Base-by-base conservation (phyloP, 37 sponge, comb jelly and placozoan species). In the Eunapius fragilis region DNA sequence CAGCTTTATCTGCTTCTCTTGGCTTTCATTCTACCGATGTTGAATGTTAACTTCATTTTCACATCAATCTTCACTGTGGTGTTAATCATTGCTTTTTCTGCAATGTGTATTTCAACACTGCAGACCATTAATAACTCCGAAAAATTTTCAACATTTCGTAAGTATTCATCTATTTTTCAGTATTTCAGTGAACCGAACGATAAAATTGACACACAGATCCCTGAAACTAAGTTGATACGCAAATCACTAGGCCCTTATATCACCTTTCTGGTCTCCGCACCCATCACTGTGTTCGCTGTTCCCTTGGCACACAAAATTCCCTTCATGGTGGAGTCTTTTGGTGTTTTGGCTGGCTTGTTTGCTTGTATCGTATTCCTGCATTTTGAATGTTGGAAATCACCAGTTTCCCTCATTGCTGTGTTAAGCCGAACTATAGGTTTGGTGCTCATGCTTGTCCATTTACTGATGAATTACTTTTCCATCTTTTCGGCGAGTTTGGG, bases 1-100 rank as follows among this genome's bases (percentile, higher is more conserved):
- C 91, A 91, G 69, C 49, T 86, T 24, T 91, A 82, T 47, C 72
- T 82, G 70, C 77, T 91, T 4, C 28, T 82, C 2, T 33, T 82
- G 14, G 83, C 82, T 30, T 91, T 86, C 79, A 24, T 91, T 33
- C 37, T 91, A 6, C 91, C 87, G 6, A 70, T 82, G 75, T 36
- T 91, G 47, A 91, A 68, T 22, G 22, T 81, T 26, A 38, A 28
- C 30, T 86, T 86, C 48, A 72, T 91, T 0, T 31, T 91, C 9
- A 34, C 83, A 9, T 72, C 82, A n/a, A 22, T 83, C 17, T 35
- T 47, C 71, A 73, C 91, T 14, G 67, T 69, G 19, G 58, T 77
- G 14, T 91, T 91, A 24, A 36, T 38, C 2, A 79, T 31, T 7
- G 77, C 83, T 49, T 71, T 86, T 25, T 26, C 78, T 17, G 73